A percentile compares a stretch with the other conserved stretches of the same genome.
These are phyloP conservation scores for Nansenia antarctica DNA, from an alignment of 2,113 vertebrate species.

Conservation along the genomic window DNA sequence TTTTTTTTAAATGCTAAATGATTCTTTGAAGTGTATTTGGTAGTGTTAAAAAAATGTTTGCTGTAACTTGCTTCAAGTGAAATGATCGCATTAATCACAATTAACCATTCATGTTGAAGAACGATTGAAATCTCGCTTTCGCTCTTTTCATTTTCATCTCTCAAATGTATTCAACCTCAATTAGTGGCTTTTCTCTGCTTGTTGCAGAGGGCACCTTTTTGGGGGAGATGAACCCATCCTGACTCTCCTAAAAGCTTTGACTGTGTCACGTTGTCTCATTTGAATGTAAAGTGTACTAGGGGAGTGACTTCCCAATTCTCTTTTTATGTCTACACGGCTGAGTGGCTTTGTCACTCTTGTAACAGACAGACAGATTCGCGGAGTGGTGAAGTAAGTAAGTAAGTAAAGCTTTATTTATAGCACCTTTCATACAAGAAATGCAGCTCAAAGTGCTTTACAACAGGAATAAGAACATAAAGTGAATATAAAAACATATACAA, in stretches of 20 bases:
- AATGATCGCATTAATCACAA: conserved; percentile 3
- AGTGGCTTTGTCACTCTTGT: neutral
- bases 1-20: conserved; percentile 22
- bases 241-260: neutral
- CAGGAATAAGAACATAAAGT: too few relatives aligned
- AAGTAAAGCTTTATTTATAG: too few relatives aligned
- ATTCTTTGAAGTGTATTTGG: conserved; percentile 23
- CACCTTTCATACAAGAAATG: too few relatives aligned
- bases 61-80: neutral
- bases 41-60: conserved; percentile 6
- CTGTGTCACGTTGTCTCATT: neutral
- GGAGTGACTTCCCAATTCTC: neutral
- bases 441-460: too few relatives aligned
- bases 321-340: neutral
- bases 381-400: too few relatives aligned
- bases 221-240: neutral
- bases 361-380: neutral
- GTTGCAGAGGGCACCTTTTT: neutral
- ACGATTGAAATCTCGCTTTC: neutral
- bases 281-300: neutral
- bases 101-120: neutral
- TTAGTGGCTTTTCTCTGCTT: neutral
- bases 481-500: too few relatives aligned
- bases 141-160: neutral
- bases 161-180: neutral